Percentiles rank a stretch among this genome's conserved stretches.
These are phyloP conservation scores for Eueremaeus valkanovi DNA, from an alignment of 2,888 invertebrate species.

Conservation along the genomic window DNA sequence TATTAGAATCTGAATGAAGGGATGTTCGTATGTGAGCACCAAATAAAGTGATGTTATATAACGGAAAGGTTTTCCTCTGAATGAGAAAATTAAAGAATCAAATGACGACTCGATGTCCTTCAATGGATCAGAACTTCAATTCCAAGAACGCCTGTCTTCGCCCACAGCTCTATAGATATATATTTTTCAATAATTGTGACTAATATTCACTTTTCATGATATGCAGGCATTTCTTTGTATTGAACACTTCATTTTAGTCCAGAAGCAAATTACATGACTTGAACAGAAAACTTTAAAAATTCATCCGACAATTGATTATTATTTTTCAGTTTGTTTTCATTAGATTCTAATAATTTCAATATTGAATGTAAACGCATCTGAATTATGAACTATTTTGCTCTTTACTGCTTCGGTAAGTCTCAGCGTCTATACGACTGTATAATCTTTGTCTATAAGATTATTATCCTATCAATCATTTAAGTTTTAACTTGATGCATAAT, in stretches of 20 bases:
- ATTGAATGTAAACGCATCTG: not conserved
- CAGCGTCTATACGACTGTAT: not conserved
- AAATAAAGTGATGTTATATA: constrained; percentile 33
- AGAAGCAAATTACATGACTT: constrained; percentile 4
- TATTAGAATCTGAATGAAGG: not conserved
- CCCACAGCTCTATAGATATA: not conserved
- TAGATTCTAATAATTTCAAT: no score
- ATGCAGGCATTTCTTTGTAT: not conserved
- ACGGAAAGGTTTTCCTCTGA: not conserved
- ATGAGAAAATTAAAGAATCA: not conserved
- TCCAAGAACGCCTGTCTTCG: constrained; percentile 28
- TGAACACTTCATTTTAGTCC: not conserved
- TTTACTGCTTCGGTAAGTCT: not conserved
- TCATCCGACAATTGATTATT: not conserved
- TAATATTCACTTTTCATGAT: not conserved
- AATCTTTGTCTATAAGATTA: no score
- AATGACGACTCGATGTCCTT: constrained; percentile 35
- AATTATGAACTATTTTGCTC: not conserved
- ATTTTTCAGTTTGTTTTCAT: no score
- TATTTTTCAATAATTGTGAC: constrained; percentile 6
- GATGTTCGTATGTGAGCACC: no score
- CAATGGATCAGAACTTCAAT: not conserved
- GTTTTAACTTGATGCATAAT: no score
- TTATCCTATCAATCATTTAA: no score
- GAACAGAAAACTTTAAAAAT: not conserved